Evolutionary conservation across 2,888 invertebrate species (phyloP).

Genomic region (Andrena chrysosceles): DNA sequence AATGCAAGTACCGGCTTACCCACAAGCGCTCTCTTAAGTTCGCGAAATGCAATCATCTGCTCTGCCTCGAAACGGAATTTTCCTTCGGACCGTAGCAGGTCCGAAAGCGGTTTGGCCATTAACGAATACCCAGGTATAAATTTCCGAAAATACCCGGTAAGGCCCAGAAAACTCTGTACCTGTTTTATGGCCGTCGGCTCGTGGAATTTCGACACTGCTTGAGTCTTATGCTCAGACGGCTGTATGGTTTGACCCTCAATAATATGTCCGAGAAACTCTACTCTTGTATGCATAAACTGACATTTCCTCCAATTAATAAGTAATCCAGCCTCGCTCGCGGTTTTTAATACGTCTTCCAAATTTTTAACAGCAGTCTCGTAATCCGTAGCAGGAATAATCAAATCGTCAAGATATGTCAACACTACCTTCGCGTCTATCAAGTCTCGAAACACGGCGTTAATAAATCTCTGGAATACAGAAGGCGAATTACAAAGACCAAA

Average conservation of each 20-base stretch:
- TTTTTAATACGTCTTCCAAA: neutral
- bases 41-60: conserved; percentile 26
- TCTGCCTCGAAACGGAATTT: conserved; percentile 17
- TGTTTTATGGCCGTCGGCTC: conserved; percentile 23
- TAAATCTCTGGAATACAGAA: conserved; percentile 51
- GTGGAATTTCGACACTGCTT: conserved; percentile 59
- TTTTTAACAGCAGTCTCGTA: neutral
- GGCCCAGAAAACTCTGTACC: conserved; percentile 50
- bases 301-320: conserved; percentile 29
- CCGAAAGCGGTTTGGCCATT: conserved; percentile 28
- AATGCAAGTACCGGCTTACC: conserved; percentile 7
- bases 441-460: conserved; percentile 57
- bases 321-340: neutral
- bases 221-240: conserved; percentile 39
- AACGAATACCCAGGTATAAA: conserved; percentile 19
- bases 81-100: neutral
- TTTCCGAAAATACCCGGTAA: conserved; percentile 66
- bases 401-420: conserved; percentile 18
- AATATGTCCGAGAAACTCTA: conserved; percentile 27
- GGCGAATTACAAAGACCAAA: conserved; percentile 63
- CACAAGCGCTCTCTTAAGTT: neutral
- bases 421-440: conserved; percentile 43
- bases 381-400: neutral
- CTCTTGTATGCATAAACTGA: neutral
- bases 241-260: conserved; percentile 2